Evolutionary conservation across 2,797 vertebrate species (phyloP), one percentile per base, ranked within the genome.

Genomic region (Petrocephalus sullivani): DNA sequence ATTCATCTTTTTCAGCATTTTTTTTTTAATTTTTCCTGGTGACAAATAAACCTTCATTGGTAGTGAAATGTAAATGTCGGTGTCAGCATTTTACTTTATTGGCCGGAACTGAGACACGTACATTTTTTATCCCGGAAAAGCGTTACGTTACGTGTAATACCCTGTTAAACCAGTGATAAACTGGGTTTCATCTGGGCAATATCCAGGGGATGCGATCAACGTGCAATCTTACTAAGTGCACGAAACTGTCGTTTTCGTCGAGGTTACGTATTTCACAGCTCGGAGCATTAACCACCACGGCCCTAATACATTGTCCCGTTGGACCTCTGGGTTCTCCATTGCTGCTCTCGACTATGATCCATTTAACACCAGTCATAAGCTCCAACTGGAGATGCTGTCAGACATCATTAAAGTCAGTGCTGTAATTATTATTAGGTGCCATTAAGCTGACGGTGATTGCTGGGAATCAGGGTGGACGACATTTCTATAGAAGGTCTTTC

Each of bases 211-310:
- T 93, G 91, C 93, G 94, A 95, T 96, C 94, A 94, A 93, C 92
- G 81, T 89, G 91, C 93, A 95, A 95, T 95, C 94, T 78, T 95
- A 92, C 94, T 94, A 95, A 96, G 95, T 95, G 94, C 93, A 93
- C 94, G 94, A 92, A 95, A 95, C 93, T 93, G 94, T 93, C 85
- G 85, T 94, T 95, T 95, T 94, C 94, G 93, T 94, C 93, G 93
- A 92, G 93, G 88, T 92, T 91, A 94, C 93, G 94, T 94, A 94
- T 95, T 95, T 94, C 93, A 91, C 82, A 90, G 88, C 90, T 87
- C 78, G 92, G 92, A 92, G 91, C 92, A 94, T 95, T 93, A 78
- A 94, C 89, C 90, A 85, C 71, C 61, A 75, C 61, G 82, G 89
- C 87, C 56, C 90, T 88, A 91, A 91, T 92, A 91, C 88, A 91